Base-by-base conservation (phyloP, 2,888 invertebrate genomes). In the Pocota personata region DNA sequence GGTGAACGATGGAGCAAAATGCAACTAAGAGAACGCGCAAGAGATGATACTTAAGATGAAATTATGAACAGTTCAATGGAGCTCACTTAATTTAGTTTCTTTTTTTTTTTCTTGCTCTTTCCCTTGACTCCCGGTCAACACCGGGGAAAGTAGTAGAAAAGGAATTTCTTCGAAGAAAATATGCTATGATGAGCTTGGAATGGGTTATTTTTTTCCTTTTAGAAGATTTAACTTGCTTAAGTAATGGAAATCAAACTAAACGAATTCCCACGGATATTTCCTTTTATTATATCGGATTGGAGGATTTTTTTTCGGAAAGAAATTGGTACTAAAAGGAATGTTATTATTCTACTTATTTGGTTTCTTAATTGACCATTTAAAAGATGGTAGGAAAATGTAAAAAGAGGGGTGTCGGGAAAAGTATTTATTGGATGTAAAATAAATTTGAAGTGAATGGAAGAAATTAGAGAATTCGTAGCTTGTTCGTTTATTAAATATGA, bases 41-140 rank as follows among this genome's bases (percentile, higher is more conserved):
- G 24, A 30, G 76, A 75, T 76, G 69, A 69, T 69, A 37, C 76
- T 75, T 69, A 55, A 67, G 76, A 71, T 71, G 48, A 46, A 82
- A 71, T 82, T 82, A 76, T 82, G 64, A 76, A 71, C 71, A 76
- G 69, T 71, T 32, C 62, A 64, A 40, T 30, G 58, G 57, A 71
- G 69, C 50, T 66, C 48, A 76, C 55, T 71, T 46, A 46, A 37
- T 57, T 40, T 52, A 3, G 16, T 35, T 60, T 32, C 19, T 50
- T 14, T 21, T 43, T 30, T 67, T 7, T 2, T 32, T 40, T 72
- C 12, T 2, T 1, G 62, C 16, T 62, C 3, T 21, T 7, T 10
- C 5, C 1, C 37, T 7, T 5, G 4, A 12, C 16, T 19, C 8
- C 19, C 7, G 1, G 2, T 1, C 48, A 3, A 10, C 3, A 6